These are phyloP conservation scores for Acanthis flammea DNA, from an alignment of 2,797 vertebrate species.

Conservation along the genomic window DNA sequence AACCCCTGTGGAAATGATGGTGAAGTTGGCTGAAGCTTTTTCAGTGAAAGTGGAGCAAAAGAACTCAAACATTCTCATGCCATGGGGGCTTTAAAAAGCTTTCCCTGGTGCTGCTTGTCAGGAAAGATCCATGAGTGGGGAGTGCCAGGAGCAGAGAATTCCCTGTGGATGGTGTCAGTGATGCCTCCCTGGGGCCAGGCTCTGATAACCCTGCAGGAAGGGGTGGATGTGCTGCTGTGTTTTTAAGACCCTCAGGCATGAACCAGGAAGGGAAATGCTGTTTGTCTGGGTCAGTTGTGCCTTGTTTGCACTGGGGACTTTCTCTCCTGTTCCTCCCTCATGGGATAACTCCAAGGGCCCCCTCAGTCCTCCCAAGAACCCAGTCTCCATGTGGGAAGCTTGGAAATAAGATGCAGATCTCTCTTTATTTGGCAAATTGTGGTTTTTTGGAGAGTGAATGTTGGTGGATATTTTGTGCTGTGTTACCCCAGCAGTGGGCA, in stretches of 20 bases:
- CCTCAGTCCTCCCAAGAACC: rapidly evolving
- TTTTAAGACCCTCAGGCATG: neutral
- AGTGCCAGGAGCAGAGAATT: neutral
- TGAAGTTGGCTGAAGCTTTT: neutral
- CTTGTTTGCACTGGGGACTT: neutral
- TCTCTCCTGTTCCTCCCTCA: neutral
- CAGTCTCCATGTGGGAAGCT: rapidly evolving
- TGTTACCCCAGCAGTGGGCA: neutral
- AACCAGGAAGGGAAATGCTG: neutral
- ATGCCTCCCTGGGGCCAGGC: neutral
- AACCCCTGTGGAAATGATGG: neutral
- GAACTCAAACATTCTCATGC: neutral
- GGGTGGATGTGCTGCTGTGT: neutral
- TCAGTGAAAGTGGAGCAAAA: neutral
- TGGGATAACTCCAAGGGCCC: neutral
- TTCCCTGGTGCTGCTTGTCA: neutral
- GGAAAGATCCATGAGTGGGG: rapidly evolving
- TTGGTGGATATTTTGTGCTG: neutral
- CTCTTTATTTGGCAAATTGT: neutral
- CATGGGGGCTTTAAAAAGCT: neutral
- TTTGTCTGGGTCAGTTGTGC: neutral
- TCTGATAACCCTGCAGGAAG: neutral
- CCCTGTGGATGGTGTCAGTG: neutral
- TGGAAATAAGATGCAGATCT: neutral
- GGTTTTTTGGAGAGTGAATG: rapidly evolving